A percentile compares a stretch with the other conserved stretches of the same genome.
Evolutionary conservation across 2,113 vertebrate species (phyloP).

Genomic region (Candoia aspera): DNA sequence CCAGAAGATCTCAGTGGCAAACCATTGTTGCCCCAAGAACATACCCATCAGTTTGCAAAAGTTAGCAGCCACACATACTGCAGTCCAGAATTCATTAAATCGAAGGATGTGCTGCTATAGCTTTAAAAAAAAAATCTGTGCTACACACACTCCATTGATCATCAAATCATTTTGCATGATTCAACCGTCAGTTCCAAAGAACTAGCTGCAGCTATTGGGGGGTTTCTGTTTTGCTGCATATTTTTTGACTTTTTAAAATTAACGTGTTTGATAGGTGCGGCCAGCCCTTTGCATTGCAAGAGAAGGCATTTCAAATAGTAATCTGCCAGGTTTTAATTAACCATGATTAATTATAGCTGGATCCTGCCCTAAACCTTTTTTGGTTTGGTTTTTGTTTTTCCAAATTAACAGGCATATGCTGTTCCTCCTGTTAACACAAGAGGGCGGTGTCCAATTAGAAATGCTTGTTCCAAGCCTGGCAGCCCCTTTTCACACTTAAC

Average conservation of each 20-base stretch:
- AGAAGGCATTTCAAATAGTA: not conserved
- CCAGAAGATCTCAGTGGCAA: not conserved
- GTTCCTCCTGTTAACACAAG: constrained; percentile 8
- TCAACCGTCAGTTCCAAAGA: not conserved
- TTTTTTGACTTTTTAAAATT: not conserved
- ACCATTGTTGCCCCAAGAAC: not conserved
- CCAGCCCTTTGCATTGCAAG: not conserved
- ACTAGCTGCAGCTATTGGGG: not conserved
- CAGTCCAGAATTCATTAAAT: not conserved
- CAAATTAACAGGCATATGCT: not conserved
- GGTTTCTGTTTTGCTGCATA: not conserved
- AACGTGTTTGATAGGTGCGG: not conserved
- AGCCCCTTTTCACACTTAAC: not conserved
- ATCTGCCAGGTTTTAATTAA: not conserved
- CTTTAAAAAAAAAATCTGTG: too few species aligned
- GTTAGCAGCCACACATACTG: too few species aligned
- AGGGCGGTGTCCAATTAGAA: not conserved
- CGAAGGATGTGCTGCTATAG: too few species aligned
- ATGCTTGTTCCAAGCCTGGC: not conserved
- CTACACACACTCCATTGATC: not conserved
- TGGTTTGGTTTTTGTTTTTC: not conserved
- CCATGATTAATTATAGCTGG: not conserved
- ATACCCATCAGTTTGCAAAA: not conserved
- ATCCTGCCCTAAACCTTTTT: not conserved
- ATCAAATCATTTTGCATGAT: not conserved